A percentile compares a stretch with the other conserved stretches of the same genome.
Conservation (phyloP, 1,140 invertebrate genomes). For the Chionoecetes opilio region DNA sequence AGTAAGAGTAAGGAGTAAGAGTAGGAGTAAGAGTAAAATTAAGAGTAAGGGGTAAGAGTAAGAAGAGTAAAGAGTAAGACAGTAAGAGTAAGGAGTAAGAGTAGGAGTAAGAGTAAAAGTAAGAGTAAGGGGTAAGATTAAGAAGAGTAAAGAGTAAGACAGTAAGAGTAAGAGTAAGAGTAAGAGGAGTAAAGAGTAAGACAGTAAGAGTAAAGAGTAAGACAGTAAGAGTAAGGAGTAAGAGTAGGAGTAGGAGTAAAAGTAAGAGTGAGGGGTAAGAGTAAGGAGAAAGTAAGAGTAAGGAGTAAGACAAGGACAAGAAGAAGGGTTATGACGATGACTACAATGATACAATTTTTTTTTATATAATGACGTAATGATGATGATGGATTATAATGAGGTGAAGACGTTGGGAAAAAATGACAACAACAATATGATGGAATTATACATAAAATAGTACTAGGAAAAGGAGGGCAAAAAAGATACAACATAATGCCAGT, state of each 20-base stretch:
- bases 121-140: conserved; percentile 4
- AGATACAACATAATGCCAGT: no score
- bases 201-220: not conserved
- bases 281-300: not conserved
- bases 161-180: not conserved
- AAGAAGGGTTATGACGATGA: not conserved
- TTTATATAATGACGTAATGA: no score
- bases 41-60: not conserved
- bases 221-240: not conserved
- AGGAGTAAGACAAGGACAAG: not conserved
- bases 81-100: not conserved
- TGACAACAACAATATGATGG: no score
- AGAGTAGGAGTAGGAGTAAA: not conserved
- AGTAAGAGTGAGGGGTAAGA: not conserved
- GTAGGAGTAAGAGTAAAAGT: not conserved
- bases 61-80: not conserved
- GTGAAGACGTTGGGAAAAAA: no score
- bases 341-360: not conserved
- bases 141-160: not conserved
- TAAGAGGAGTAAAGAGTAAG: no score
- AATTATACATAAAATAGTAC: no score
- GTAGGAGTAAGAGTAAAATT: not conserved
- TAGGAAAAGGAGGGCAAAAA: no score
- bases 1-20: not conserved
- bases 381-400: no score